Conservation (phyloP, 2,797 vertebrate genomes). For the Sebastes vulpes region DNA sequence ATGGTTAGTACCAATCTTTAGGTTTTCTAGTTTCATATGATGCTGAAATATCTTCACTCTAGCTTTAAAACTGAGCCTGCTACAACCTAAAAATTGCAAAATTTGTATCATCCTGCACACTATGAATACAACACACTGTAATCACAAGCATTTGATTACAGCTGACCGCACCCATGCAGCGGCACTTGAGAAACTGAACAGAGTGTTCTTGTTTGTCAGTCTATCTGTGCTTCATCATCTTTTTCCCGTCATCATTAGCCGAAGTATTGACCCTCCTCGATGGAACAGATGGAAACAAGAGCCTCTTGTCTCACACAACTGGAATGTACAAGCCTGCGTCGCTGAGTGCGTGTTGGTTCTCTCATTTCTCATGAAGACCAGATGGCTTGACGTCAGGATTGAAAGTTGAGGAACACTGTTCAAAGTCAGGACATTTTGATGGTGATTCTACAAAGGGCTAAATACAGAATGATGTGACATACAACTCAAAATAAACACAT, state of each 20-base stretch:
- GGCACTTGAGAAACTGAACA: constrained; percentile 4
- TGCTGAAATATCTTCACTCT: too few species aligned
- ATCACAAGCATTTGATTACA: neutral
- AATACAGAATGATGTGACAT: neutral
- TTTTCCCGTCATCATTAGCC: constrained; percentile 43
- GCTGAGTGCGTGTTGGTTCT: neutral
- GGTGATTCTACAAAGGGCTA: neutral
- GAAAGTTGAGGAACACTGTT: neutral
- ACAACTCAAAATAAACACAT: neutral
- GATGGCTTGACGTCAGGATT: neutral
- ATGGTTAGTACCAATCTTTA: too few species aligned
- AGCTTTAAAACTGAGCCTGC: too few species aligned
- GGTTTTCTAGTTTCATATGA: too few species aligned
- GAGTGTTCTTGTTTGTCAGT: constrained; percentile 18
- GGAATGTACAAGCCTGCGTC: neutral
- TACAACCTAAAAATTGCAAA: too few species aligned
- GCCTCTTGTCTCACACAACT: constrained; percentile 8
- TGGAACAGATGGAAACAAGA: constrained; percentile 42
- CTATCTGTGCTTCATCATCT: constrained; percentile 9
- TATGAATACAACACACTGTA: neutral
- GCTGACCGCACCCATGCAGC: neutral
- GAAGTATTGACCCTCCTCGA: constrained; percentile 25
- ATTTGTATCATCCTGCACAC: neutral
- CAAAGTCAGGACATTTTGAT: neutral
- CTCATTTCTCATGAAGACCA: neutral